Base-by-base conservation (phyloP, 1,140 invertebrate species). In the Drosophila sechellia region DNA sequence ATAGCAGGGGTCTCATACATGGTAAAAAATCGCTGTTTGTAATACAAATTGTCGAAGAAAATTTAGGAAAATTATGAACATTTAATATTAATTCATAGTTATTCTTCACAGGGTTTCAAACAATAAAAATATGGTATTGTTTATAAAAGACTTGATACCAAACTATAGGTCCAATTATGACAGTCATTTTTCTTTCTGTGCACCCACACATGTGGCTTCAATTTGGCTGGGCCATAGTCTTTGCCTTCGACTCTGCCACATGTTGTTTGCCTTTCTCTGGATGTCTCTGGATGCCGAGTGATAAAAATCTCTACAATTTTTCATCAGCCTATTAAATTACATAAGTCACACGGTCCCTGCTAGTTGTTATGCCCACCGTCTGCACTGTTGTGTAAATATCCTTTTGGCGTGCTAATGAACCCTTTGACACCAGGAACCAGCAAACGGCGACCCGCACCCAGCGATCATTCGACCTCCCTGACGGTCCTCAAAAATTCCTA, bases 291-390 rank as follows among this genome's bases (percentile, higher is more conserved):
- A 60, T 50, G 54, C 65, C 59, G 79, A 66, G 83, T 79, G 83
- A 87, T 87, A 87, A 79, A 87, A 79, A 87, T 87, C 83, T 77
- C 65, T 66, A 77, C 57, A 66, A 89, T 79, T 89, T 83, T 83
- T 87, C 72, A 83, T 66, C 84, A 89, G 84, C 84, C 83, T 87
- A 87, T 87, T 87, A 89, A 87, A 79, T 87, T 87, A 89, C 83
- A 87, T 84, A 87, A 89, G 79, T 77, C 79, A 77, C 75, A 85
- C 65, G 58, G 66, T 57, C 15, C 50, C 66, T 25, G 17, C 17
- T 34, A 10, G 54, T 6, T 27, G 31, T 35, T 42, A 13, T 27
- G 27, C 20, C 15, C 35, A 8, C 39, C 25, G 27, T 39, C 31
- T 46, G 49, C 50, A 46, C 46, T 37, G 60, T 53, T 66, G 77